Evolutionary conservation across 2,797 vertebrate species (phyloP), one percentile per base, ranked within the genome.

Genomic region (Notamacropus eugenii): DNA sequence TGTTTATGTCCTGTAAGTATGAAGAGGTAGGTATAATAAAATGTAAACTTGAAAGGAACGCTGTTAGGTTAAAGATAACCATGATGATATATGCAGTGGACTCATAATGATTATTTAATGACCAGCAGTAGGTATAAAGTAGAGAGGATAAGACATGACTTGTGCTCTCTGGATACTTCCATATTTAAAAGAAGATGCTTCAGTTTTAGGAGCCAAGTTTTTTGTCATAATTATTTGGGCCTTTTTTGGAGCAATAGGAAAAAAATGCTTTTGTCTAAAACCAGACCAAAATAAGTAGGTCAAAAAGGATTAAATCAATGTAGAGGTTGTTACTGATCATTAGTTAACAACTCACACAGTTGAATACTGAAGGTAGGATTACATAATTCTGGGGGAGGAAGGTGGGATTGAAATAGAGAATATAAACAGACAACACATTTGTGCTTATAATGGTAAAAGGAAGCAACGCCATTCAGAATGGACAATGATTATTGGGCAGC

Each of bases 1-100:
- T 96, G 55, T 96, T 96, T 97, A 92, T 92, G 52, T 97, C 27
- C 46, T 97, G 91, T 97, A 98, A 98, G 96, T 98, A 96, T 97
- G 96, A 97, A 34, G 93, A 97, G 97, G 97, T 98, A 95, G 94
- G 96, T 97, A 96, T 82, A 40, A 91, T 91, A 93, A 55, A 90
- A 55, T 55, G 46, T 95, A 92, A 90, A 46, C 87, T 74, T 92
- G 40, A 92, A 96, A 92, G 67, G 55, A 95, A 62, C 82, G 52
- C 19, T 92, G 9, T 91, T 91, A 97, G 54, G 24, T 94, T 91
- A 90, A 93, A 95, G 93, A 62, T 5, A 10, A 87, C 93, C 91
- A 28, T 31, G 50, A 91, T 91, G 27, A 52, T 0, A 1, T 90
- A 34, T 28, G 22, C 74, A 82, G 40, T 46, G 0, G 40, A 24